phyloP scores from a whole-genome alignment of 2,113 vertebrate genomes.

The Triplophysa siluroides region DNA sequence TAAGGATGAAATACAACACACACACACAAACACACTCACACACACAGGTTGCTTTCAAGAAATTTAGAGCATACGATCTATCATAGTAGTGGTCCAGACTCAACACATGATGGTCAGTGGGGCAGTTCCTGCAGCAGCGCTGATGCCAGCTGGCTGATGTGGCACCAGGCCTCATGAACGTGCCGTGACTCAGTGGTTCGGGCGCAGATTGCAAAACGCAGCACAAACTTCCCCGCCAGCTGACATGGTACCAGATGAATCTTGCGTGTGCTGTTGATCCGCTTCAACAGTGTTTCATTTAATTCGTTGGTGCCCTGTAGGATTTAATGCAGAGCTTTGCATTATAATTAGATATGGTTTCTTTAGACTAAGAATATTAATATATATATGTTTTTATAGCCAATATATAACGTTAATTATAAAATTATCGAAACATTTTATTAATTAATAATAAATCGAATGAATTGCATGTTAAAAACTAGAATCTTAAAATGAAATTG shows the following conservation, averaged over 20 bases:
- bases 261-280: constrained; percentile 78
- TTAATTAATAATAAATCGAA: too few species aligned
- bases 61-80: too few species aligned
- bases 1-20: too few species aligned
- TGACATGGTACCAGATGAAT: constrained; percentile 92
- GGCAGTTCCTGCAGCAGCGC: constrained; percentile 71
- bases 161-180: constrained; percentile 83
- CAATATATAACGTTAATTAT: too few species aligned
- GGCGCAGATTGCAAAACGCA: constrained; percentile 88
- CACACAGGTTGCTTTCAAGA: too few species aligned
- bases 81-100: constrained; percentile 11
- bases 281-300: constrained; percentile 85
- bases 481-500: too few species aligned
- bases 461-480: too few species aligned
- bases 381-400: too few species aligned
- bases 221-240: constrained; percentile 81
- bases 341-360: not conserved
- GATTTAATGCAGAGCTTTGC: not conserved
- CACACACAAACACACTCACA: too few species aligned
- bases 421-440: too few species aligned
- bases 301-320: constrained; percentile 81
- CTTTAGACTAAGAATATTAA: not conserved
- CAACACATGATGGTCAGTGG: constrained; percentile 43
- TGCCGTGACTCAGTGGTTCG: constrained; percentile 79
- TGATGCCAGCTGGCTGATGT: constrained; percentile 79